A percentile compares a stretch with the other conserved stretches of the same genome.
Evolutionary conservation across 2,113 vertebrate genomes (phyloP).

Genomic region (Empidonax traillii): DNA sequence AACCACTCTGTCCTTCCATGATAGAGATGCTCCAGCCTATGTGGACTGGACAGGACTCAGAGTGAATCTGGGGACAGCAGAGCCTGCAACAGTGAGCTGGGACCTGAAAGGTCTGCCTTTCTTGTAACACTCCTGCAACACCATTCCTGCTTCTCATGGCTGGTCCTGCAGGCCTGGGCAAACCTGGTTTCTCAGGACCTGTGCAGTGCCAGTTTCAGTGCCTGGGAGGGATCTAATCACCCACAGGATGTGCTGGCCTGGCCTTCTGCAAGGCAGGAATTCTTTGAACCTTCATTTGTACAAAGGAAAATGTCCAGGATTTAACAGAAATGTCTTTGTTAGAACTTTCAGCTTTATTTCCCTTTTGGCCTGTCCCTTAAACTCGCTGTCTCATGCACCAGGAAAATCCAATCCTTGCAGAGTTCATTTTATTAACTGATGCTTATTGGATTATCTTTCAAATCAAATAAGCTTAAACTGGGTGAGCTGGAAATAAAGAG

Average conservation of each 20-base stretch:
- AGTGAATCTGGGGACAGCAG: background rate
- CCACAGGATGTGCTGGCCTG: background rate
- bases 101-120: background rate
- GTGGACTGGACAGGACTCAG: background rate
- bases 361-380: background rate
- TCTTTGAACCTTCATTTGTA: background rate
- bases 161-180: background rate
- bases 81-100: background rate
- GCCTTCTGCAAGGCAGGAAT: background rate
- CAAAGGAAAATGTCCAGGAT: background rate
- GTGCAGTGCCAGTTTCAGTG: background rate
- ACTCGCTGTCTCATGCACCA: background rate
- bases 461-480: constrained; percentile 6
- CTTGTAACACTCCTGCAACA: background rate
- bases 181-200: background rate
- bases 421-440: constrained; percentile 18
- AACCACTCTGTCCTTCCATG: background rate
- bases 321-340: background rate
- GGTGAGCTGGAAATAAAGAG: background rate
- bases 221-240: background rate
- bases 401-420: background rate
- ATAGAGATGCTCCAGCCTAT: background rate
- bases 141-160: background rate
- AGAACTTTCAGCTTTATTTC: background rate
- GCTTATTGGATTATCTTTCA: constrained; percentile 18